Conservation (phyloP, 2,797 vertebrate species). For the Platalea minor region DNA sequence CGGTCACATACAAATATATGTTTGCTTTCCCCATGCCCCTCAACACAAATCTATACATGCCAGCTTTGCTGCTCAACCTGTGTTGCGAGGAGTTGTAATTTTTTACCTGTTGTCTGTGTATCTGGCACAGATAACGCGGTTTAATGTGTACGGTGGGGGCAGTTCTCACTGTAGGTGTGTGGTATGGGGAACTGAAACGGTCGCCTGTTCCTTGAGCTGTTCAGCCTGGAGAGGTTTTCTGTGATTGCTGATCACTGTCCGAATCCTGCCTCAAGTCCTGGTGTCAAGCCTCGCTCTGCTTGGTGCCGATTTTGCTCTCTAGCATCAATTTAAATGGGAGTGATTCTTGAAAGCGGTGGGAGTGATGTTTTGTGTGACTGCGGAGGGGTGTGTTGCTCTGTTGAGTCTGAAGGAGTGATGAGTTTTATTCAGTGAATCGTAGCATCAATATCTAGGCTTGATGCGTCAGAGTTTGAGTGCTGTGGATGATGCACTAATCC, state of each 20-base stretch:
- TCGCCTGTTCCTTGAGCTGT: neutral
- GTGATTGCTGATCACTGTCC: neutral
- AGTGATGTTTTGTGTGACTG: neutral
- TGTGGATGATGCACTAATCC: neutral
- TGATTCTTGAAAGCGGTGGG: neutral
- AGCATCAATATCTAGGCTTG: neutral
- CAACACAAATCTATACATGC: fast-evolving
- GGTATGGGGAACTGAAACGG: neutral
- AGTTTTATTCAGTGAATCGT: neutral
- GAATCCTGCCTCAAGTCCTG: neutral
- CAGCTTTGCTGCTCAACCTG: neutral
- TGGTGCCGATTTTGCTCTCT: neutral
- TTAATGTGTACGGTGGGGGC: fast-evolving
- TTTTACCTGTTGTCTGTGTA: neutral
- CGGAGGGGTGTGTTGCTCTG: neutral
- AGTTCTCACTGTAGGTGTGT: neutral
- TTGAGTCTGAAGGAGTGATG: neutral
- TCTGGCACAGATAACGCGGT: neutral
- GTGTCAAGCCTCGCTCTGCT: neutral
- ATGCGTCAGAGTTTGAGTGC: slow-evolving; percentile 18
- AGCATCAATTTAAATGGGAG: neutral
- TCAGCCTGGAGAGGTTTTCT: neutral
- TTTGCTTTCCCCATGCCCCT: neutral
- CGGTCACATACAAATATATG: fast-evolving
- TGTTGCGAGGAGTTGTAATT: neutral